These are phyloP conservation scores for Synanthedon vespiformis DNA, from an alignment of 2,888 invertebrate genomes.

Conservation along the genomic window DNA sequence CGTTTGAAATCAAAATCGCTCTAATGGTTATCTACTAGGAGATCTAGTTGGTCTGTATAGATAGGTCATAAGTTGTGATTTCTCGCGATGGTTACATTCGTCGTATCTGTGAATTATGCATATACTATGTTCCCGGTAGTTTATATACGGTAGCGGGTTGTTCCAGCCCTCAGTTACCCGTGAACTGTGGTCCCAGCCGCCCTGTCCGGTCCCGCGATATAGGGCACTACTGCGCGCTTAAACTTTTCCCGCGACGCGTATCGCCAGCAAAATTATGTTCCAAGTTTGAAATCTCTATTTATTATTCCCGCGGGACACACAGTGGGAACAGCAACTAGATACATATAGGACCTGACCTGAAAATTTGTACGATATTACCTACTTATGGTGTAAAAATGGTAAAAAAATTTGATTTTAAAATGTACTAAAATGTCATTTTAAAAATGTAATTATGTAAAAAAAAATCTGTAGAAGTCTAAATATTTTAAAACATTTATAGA, in stretches of 20 bases:
- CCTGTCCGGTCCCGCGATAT: conserved; percentile 11
- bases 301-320: neutral
- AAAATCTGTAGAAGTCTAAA: too few relatives aligned
- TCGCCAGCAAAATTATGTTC: conserved; percentile 2
- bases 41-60: too few relatives aligned
- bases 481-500: too few relatives aligned
- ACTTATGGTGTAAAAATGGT: neutral
- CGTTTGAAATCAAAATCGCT: too few relatives aligned
- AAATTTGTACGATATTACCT: neutral
- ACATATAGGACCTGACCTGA: neutral
- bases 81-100: too few relatives aligned
- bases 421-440: too few relatives aligned
- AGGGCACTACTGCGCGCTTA: conserved; percentile 1
- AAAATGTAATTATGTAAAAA: too few relatives aligned
- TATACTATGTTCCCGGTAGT: conserved; percentile 17
- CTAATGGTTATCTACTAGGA: too few relatives aligned
- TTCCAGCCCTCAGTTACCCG: conserved; percentile 39
- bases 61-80: too few relatives aligned
- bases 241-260: conserved; percentile 12
- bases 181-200: conserved; percentile 29
- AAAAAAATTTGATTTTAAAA: too few relatives aligned
- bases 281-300: neutral
- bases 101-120: neutral
- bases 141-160: conserved; percentile 33
- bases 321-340: too few relatives aligned